phyloP scores from a whole-genome alignment of 2,797 vertebrate species.

The Arvicola amphibius region DNA sequence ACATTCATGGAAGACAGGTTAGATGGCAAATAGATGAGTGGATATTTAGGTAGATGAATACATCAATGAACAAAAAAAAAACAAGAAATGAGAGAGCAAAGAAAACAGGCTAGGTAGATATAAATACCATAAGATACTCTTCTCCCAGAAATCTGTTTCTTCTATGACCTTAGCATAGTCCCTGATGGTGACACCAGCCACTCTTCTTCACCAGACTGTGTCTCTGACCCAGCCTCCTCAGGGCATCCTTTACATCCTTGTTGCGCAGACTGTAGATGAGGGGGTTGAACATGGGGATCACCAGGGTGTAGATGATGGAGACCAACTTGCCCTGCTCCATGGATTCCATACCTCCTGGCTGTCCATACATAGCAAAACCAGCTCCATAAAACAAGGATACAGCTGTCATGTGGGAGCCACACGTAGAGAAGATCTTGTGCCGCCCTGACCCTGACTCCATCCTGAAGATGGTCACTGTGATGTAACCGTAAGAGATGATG shows the following conservation, averaged over 20 bases:
- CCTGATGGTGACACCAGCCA: not conserved
- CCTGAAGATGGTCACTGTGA: conserved; percentile 64
- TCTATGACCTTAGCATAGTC: too few relatives aligned
- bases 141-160: not conserved
- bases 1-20: not conserved
- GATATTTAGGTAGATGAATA: not conserved
- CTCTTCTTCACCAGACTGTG: not conserved
- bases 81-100: not conserved
- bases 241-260: conserved; percentile 55
- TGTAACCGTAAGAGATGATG: conserved; percentile 70
- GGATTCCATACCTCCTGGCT: conserved; percentile 43
- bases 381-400: conserved; percentile 60
- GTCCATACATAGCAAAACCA: conserved; percentile 15
- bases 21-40: not conserved
- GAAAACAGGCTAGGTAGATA: not conserved
- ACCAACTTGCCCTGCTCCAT: conserved; percentile 59
- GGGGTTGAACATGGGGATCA: conserved; percentile 57
- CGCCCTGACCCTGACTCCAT: conserved; percentile 38
- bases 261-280: conserved; percentile 66
- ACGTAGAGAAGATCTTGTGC: conserved; percentile 65
- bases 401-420: conserved; percentile 48
- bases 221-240: not conserved
- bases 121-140: not conserved
- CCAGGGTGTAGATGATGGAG: conserved; percentile 46
- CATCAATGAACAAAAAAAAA: not conserved